Evolutionary conservation across 2,888 invertebrate genomes (phyloP).

Genomic region (Macrophya annulata): DNA sequence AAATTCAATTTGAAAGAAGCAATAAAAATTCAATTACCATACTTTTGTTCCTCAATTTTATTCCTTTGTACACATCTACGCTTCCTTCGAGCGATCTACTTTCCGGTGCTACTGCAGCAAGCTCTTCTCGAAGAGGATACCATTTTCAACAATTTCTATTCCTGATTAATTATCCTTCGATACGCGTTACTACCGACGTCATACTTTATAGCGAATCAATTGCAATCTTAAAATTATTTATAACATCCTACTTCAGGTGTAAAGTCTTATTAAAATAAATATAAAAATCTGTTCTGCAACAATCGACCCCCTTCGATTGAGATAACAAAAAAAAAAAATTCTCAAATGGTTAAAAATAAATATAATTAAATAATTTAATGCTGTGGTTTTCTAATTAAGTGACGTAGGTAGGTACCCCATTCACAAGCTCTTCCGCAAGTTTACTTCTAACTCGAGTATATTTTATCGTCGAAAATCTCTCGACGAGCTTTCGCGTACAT

Average conservation of each 20-base stretch:
- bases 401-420: neutral
- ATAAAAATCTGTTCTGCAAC: neutral
- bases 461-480: neutral
- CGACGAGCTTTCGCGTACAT: neutral
- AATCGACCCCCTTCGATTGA: neutral
- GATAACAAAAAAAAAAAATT: neutral
- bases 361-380: too few species aligned
- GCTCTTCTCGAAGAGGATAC: neutral
- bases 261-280: neutral
- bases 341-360: neutral
- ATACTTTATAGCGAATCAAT: neutral
- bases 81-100: slow-evolving; percentile 2
- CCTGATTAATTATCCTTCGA: slow-evolving; percentile 27
- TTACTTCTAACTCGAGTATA: slow-evolving; percentile 4
- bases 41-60: slow-evolving; percentile 27
- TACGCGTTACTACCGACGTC: neutral
- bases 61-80: neutral
- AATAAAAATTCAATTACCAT: slow-evolving; percentile 50
- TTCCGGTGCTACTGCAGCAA: neutral
- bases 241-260: neutral
- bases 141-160: neutral
- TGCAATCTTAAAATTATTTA: neutral
- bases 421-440: slow-evolving; percentile 1
- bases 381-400: neutral
- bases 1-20: slow-evolving; percentile 45